Evolutionary conservation across 2,113 vertebrate genomes (phyloP), one percentile per base, ranked within the genome.

Genomic region (Myiozetetes cayanensis): DNA sequence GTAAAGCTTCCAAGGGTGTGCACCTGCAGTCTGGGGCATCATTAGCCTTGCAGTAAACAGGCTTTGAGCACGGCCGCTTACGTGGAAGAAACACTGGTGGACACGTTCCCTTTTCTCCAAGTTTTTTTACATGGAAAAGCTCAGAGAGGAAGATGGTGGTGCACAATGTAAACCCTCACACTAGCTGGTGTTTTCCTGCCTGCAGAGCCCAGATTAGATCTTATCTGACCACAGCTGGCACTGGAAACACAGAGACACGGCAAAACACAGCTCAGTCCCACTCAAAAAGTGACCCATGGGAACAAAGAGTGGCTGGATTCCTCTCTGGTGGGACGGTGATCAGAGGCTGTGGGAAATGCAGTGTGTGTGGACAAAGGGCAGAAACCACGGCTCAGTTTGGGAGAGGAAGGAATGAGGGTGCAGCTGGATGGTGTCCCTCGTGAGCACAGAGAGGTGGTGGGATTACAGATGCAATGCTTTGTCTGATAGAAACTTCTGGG

Each of bases 331-430:
- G 22, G 50, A 75, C 25, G 10, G 65, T 1, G 3, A 62, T 17
- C 46, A 28, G 47, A 0, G 4, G 17, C 41, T 37, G 8, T 55
- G 80, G 35, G 49, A 75, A 30, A 44, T 65, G 52, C 20, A 39
- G 12, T 8, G 10, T 8, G 10, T 24, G 21, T 2, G 5, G 33
- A 44, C 21, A 75, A 67, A 74, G 72, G 46, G 22, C 70, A 82
- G 75, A 81, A 76, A 1, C 3, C 17, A 10, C 0, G 0, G 20
- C 12, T 89, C 0, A 0, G 11, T 70, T 76, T 62, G 49, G 21
- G 50, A 81, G 56, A 70, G 31, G 49, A 59, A 81, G 53, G 12
- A 16, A 17, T 17, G 74, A 80, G 31, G n/a, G 33, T 49, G 41
- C 39, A 90, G 33, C 12, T 33, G 70, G 43, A 43, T 5, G 6